Conservation (phyloP, 2,888 invertebrate species). For the Theretra japonica region DNA sequence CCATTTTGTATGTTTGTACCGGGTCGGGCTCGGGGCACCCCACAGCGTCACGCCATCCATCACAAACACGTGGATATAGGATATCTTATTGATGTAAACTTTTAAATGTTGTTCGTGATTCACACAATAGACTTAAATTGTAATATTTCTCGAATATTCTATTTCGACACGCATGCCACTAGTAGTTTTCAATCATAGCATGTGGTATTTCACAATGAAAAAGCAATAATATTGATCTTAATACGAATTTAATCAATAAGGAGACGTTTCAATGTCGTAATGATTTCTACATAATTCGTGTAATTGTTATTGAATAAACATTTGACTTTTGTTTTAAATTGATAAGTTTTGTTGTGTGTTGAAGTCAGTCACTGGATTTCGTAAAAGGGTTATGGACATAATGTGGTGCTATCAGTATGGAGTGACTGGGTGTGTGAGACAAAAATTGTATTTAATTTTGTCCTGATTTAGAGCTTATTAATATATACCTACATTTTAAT, state of each 20-base stretch:
- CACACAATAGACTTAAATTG: slow-evolving; percentile 35
- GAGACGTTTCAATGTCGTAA: slow-evolving; percentile 31
- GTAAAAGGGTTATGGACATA: slow-evolving; percentile 62
- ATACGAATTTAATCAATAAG: slow-evolving; percentile 49
- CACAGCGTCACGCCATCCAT: slow-evolving; percentile 1
- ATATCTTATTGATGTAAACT: slow-evolving; percentile 28
- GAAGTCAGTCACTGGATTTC: slow-evolving; percentile 64
- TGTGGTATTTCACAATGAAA: slow-evolving; percentile 42
- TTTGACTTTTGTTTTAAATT: slow-evolving; percentile 28
- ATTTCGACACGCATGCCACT: slow-evolving; percentile 6
- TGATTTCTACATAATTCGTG: slow-evolving; percentile 49
- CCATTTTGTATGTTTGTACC: slow-evolving; percentile 64
- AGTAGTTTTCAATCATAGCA: slow-evolving; percentile 40
- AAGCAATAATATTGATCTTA: slow-evolving; percentile 62
- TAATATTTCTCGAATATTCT: slow-evolving; percentile 46
- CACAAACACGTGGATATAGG: slow-evolving; percentile 34
- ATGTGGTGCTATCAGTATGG: slow-evolving; percentile 79
- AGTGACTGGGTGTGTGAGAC: slow-evolving; percentile 72
- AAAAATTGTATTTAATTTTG: slow-evolving; percentile 78
- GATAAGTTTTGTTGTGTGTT: slow-evolving; percentile 30
- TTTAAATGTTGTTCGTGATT: slow-evolving; percentile 39
- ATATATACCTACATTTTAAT: slow-evolving; percentile 77
- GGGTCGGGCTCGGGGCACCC: not conserved
- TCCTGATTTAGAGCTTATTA: slow-evolving; percentile 84
- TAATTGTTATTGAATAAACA: slow-evolving; percentile 43